phyloP scores from a whole-genome alignment of 1,140 invertebrate species.

The Protaetia brevitarsis region DNA sequence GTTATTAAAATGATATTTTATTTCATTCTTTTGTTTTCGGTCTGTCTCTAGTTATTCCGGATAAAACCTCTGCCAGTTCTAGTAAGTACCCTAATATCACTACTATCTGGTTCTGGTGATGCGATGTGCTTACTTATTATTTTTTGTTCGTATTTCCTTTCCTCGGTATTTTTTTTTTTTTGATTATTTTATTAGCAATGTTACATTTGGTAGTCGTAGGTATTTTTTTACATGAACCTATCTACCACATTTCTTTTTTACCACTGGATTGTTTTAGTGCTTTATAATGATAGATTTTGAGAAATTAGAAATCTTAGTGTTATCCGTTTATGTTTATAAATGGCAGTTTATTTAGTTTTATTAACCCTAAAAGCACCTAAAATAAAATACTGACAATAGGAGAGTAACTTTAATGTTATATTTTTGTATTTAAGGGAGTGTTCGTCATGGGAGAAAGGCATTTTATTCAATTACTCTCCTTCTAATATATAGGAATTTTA shows the following conservation, averaged over 20 bases:
- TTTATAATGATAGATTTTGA: no score
- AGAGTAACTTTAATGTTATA: no score
- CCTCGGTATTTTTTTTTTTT: neutral
- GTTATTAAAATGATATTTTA: neutral
- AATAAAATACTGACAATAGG: no score
- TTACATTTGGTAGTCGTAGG: conserved; percentile 6
- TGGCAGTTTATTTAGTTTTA: no score
- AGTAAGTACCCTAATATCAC: conserved; percentile 82
- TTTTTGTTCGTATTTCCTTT: neutral
- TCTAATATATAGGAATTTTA: no score
- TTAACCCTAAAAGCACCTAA: no score
- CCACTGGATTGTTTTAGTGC: neutral
- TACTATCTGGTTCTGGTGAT: conserved; percentile 53
- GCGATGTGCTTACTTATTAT: conserved; percentile 56
- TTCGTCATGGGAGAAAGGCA: no score
- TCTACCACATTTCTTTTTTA: neutral
- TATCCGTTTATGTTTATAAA: no score
- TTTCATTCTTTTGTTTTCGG: conserved; percentile 48
- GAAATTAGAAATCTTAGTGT: no score
- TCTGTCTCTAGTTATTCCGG: conserved; percentile 81
- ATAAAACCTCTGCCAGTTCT: conserved; percentile 94
- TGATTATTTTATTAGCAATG: neutral
- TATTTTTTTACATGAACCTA: neutral
- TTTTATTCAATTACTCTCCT: no score
- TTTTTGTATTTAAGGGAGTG: no score